Base-by-base conservation (phyloP, 1,140 invertebrate genomes). In the Heliconius himera region DNA sequence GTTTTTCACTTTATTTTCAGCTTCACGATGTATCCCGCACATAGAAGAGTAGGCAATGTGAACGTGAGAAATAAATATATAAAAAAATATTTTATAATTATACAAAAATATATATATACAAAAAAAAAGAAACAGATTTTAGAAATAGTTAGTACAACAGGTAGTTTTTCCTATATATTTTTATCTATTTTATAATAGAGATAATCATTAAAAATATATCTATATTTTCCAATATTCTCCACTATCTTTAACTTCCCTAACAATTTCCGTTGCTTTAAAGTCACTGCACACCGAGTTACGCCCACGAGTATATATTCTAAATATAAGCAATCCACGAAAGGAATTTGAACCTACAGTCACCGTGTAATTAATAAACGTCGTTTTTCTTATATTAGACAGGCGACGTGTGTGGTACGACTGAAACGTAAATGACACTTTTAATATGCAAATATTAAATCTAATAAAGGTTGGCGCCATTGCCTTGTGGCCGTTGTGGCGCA, bases 401-500 rank as follows among this genome's bases (percentile, higher is more conserved):
- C 60, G 0, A 66, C 60, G 60, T 66, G 60, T 66, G 60, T 66
- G 60, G 60, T 29, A 29, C 56, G 11, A 13, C 11, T 29, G 60
- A 66, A 66, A 11, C 26, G 5, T 66, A 66, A 66, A n/a, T 51
- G n/a, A 16, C 60, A 66, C 60, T n/a, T 16, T 46, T 66, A 22
- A 66, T 66, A 66, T 66, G 60, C 60, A 66, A 66, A 66, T 66
- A 66, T 66, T 66, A 66, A 13, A 66, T 66, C 26, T 66, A 66
- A 66, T 16, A 22, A 66, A 66, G 60, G 3, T 66, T 29, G 60
- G 60, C 60, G 26, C 60, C 60, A 3, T 60, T 29, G 9, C 60
- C 8, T 60, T 29, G 9, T 18, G 13, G 3, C 54, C 49, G 0
- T 46, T 46, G 41, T 46, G 13, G 11, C 41, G 41, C 11, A 46